phyloP scores from a whole-genome alignment of 2,888 invertebrate genomes.

The Eucera pruinosa region DNA sequence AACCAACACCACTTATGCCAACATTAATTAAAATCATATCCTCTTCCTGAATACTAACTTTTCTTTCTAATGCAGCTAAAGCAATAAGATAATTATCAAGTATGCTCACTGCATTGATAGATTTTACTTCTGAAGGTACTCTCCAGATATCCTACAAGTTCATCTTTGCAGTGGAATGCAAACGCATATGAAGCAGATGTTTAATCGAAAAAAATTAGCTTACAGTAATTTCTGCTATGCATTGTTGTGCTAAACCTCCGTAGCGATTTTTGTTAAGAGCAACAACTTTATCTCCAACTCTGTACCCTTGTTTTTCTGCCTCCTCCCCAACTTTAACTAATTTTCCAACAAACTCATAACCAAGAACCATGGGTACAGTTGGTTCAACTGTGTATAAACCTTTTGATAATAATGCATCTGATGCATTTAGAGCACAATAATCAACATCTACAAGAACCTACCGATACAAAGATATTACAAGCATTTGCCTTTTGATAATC shows the following conservation, averaged over 20 bases:
- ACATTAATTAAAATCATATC: slow-evolving; percentile 88
- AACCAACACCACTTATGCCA: slow-evolving; percentile 87
- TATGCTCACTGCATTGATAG: slow-evolving; percentile 86
- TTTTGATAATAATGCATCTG: slow-evolving; percentile 86
- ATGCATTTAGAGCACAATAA: slow-evolving; percentile 88
- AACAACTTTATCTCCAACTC: slow-evolving; percentile 87
- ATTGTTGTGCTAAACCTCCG: slow-evolving; percentile 88
- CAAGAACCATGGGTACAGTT: slow-evolving; percentile 87
- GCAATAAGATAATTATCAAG: slow-evolving; percentile 88
- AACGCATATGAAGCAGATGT: neutral
- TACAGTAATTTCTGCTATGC: slow-evolving; percentile 84
- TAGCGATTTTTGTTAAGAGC: slow-evolving; percentile 86
- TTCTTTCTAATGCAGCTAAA: slow-evolving; percentile 87
- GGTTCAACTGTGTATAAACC: slow-evolving; percentile 85
- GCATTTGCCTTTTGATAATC: neutral
- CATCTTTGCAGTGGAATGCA: slow-evolving; percentile 12
- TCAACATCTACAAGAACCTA: slow-evolving; percentile 88
- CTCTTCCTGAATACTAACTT: slow-evolving; percentile 85
- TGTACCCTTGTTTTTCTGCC: slow-evolving; percentile 82
- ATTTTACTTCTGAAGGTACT: slow-evolving; percentile 85
- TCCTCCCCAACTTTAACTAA: slow-evolving; percentile 86
- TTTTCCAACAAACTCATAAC: slow-evolving; percentile 88
- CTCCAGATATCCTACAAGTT: slow-evolving; percentile 86
- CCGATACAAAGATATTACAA: slow-evolving; percentile 40
- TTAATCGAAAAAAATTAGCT: slow-evolving; percentile 29